Conservation (phyloP, 2,113 vertebrate species). For the Carollia perspicillata region DNA sequence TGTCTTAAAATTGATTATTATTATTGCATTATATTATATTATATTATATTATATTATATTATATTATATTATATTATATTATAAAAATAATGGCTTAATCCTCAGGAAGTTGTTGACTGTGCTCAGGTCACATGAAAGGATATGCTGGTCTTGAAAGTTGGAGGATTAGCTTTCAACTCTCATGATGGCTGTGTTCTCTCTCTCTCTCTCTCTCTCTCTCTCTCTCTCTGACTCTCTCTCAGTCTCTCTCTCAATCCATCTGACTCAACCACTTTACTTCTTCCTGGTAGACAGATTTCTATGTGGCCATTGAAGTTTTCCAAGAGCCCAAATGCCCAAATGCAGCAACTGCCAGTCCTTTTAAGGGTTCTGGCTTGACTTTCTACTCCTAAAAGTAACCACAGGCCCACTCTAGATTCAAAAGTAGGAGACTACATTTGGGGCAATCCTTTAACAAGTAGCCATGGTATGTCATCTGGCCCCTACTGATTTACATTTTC, state of each 20-base stretch:
- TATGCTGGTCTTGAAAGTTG: not conserved
- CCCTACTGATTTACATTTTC: not conserved
- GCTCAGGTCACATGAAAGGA: not conserved
- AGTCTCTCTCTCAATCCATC: not conserved
- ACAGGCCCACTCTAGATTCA: not conserved
- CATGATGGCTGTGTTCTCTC: no score
- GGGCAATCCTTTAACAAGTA: not conserved
- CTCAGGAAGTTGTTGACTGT: not conserved
- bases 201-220: not conserved
- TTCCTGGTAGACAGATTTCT: fast-evolving
- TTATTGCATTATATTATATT: not conserved
- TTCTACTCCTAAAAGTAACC: not conserved
- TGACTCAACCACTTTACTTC: not conserved
- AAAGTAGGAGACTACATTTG: not conserved
- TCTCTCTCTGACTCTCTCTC: not conserved
- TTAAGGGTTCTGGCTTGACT: not conserved
- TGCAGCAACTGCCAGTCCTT: not conserved
- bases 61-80: not conserved
- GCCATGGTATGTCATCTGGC: not conserved
- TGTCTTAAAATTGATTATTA: not conserved
- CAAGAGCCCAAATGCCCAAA: not conserved
- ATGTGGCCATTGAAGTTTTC: not conserved
- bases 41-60: not conserved
- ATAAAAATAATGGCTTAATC: not conserved
- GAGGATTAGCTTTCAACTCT: no score